Percentiles rank a stretch among this genome's conserved stretches.
Conservation (phyloP, 2,113 vertebrate genomes). For the Notarius quadriscutis region DNA sequence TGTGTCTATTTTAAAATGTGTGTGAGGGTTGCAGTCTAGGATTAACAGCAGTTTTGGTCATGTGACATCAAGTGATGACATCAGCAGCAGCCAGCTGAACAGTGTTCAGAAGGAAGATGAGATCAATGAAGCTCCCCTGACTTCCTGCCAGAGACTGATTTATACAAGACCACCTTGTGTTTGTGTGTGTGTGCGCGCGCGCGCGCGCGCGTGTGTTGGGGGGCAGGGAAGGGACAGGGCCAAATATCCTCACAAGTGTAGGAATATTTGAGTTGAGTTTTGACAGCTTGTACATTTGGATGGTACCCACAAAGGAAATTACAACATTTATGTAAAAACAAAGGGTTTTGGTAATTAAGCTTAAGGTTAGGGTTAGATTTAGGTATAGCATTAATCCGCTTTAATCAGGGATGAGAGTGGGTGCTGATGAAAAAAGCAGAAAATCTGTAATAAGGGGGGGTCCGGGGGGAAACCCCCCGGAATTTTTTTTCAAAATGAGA, state of each 20-base stretch:
- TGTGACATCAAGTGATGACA: not conserved
- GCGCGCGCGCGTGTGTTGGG: conserved; percentile 4
- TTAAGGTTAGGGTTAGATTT: not conserved
- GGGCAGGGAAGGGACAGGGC: conserved; percentile 1
- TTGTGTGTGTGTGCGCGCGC: not conserved
- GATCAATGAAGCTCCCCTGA: conserved; percentile 36
- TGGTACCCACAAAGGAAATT: not conserved
- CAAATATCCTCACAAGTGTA: not conserved
- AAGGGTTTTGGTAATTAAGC: too few species aligned
- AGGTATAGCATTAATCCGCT: not conserved
- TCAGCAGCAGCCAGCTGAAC: conserved; percentile 16
- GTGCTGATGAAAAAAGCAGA: too few species aligned
- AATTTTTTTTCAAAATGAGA: too few species aligned
- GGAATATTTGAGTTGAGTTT: not conserved
- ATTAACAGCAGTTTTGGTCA: conserved; percentile 19
- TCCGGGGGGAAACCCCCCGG: too few species aligned
- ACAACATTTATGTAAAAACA: too few species aligned
- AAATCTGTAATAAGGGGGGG: too few species aligned
- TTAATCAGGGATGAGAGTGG: too few species aligned
- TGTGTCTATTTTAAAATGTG: not conserved
- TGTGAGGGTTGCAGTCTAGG: not conserved
- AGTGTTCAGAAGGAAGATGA: not conserved
- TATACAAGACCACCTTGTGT: conserved; percentile 15
- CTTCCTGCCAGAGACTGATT: conserved; percentile 24
- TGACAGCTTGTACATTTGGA: not conserved